Evolutionary conservation across 2,113 vertebrate genomes (phyloP).

Genomic region (Pygoscelis adeliae): DNA sequence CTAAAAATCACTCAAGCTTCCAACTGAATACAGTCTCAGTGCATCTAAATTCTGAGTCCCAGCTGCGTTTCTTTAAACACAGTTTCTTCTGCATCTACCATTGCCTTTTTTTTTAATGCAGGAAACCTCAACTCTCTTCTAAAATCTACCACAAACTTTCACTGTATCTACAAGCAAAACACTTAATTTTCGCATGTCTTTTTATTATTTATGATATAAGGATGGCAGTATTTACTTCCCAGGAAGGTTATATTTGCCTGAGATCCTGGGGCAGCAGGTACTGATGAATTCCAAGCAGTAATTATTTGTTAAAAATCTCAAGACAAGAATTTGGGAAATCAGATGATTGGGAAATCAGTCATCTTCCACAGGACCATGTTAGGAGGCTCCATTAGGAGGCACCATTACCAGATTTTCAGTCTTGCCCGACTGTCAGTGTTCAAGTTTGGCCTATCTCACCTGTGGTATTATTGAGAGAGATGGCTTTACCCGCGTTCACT

Average conservation of each 20-base stretch:
- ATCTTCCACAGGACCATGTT: not conserved
- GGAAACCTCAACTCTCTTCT: not conserved
- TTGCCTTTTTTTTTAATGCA: not conserved
- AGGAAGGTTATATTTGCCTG: not conserved
- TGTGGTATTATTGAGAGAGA: not conserved
- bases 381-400: not conserved
- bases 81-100: not conserved
- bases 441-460: not conserved
- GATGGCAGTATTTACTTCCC: not conserved
- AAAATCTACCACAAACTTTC: not conserved
- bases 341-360: not conserved
- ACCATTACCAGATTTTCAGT: not conserved
- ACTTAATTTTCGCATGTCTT: not conserved
- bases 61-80: not conserved
- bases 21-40: not conserved
- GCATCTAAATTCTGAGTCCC: not conserved
- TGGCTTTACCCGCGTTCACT: not conserved
- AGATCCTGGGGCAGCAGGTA: not conserved
- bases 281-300: not conserved
- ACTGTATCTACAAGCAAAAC: not conserved
- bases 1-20: not conserved
- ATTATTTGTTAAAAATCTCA: not conserved
- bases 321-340: not conserved
- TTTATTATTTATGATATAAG: not conserved
- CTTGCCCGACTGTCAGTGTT: accelerated